These are phyloP conservation scores for Chascanopsetta lugubris DNA, from an alignment of 2,113 vertebrate genomes.

Conservation along the genomic window DNA sequence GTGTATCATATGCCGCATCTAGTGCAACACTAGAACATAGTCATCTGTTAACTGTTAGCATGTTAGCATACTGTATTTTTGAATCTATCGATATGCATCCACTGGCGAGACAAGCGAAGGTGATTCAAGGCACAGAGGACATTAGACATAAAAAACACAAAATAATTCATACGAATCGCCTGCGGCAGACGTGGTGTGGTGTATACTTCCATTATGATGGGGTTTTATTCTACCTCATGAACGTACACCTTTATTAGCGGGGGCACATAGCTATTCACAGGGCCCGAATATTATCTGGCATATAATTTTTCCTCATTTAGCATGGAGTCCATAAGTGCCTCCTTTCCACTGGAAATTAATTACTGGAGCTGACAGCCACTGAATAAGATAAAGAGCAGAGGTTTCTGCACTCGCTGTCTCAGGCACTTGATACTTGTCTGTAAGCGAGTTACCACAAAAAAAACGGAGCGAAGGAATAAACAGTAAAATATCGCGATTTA, in stretches of 20 bases:
- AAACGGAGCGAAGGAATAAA: slow-evolving; percentile 30
- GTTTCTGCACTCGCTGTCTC: slow-evolving; percentile 52
- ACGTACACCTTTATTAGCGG: slow-evolving; percentile 39
- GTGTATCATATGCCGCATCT: no score
- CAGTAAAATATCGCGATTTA: slow-evolving; percentile 59
- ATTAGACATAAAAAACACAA: no score
- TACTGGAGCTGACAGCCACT: slow-evolving; percentile 60
- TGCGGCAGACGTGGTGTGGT: slow-evolving; percentile 29
- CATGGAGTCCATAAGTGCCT: slow-evolving; percentile 57
- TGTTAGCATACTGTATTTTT: no score
- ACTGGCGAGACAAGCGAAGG: no score
- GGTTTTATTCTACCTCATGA: neutral
- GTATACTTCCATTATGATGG: slow-evolving; percentile 30
- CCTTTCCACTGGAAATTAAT: slow-evolving; percentile 66
- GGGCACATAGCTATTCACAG: slow-evolving; percentile 43
- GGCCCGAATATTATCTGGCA: slow-evolving; percentile 32
- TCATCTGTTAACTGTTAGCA: no score
- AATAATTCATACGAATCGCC: slow-evolving; percentile 43
- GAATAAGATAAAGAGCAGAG: slow-evolving; percentile 67
- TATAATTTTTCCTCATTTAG: slow-evolving; percentile 67
- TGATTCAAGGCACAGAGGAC: no score
- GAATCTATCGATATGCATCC: no score
- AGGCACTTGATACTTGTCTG: slow-evolving; percentile 55
- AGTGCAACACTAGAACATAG: no score
- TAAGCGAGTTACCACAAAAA: slow-evolving; percentile 52